These are phyloP conservation scores for Dasysyrphus tricinctus DNA, from an alignment of 2,888 invertebrate genomes.

Conservation along the genomic window DNA sequence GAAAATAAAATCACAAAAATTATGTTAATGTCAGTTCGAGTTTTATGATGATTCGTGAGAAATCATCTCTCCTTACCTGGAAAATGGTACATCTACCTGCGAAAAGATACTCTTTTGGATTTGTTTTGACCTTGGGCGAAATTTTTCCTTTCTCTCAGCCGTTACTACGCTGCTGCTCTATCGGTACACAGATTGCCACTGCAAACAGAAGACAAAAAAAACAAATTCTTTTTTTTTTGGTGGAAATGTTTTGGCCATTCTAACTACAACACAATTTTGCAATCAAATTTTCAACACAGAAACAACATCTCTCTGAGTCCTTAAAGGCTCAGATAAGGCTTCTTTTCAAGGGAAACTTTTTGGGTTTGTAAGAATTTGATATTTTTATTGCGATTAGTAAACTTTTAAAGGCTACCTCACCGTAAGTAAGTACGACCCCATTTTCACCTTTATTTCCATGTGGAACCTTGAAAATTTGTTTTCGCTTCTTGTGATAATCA, in stretches of 20 bases:
- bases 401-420: neutral
- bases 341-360: neutral
- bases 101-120: slow-evolving; percentile 14
- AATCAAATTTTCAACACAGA: slow-evolving; percentile 58
- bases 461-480: neutral
- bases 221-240: neutral
- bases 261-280: slow-evolving; percentile 50
- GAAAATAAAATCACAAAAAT: slow-evolving; percentile 68
- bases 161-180: neutral
- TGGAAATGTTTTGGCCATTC: slow-evolving; percentile 39
- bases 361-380: neutral
- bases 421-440: neutral
- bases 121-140: slow-evolving; percentile 7
- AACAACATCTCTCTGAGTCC: slow-evolving; percentile 3
- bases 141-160: neutral
- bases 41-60: slow-evolving; percentile 67
- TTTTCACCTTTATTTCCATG: neutral
- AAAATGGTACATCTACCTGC: slow-evolving; percentile 6
- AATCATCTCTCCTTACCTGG: slow-evolving; percentile 30
- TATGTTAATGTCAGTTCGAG: slow-evolving; percentile 60
- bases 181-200: slow-evolving; percentile 3
- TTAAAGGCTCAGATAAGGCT: neutral
- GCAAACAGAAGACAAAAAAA: slow-evolving; percentile 1
- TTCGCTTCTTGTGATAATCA: neutral
- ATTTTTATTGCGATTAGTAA: neutral